Conservation (phyloP, 1,140 invertebrate genomes). For the Diachasma alloeum region DNA sequence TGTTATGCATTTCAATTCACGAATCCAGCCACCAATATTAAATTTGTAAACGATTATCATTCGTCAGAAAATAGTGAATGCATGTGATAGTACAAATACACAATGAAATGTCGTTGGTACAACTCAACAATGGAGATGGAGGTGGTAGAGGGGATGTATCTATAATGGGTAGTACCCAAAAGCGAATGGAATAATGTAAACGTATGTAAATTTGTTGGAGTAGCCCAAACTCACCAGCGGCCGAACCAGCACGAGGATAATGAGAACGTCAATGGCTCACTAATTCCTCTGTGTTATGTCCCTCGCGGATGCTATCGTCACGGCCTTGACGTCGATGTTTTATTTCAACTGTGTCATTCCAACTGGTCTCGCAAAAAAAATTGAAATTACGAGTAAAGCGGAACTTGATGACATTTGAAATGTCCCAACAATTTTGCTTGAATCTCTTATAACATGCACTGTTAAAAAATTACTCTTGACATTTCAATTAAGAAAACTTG, state of each 20-base stretch:
- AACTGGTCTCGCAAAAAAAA: too few species aligned
- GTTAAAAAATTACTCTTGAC: too few species aligned
- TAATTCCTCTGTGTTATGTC: not conserved
- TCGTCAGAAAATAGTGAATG: not conserved
- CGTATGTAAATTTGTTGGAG: conserved; percentile 5
- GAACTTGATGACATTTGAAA: too few species aligned
- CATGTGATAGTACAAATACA: not conserved
- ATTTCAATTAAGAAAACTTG: too few species aligned
- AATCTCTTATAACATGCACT: too few species aligned
- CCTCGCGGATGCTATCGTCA: not conserved
- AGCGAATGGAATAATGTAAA: conserved; percentile 1
- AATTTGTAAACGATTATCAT: not conserved
- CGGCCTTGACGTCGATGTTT: not conserved
- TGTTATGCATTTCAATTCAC: not conserved
- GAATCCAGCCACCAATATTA: not conserved
- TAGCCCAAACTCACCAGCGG: not conserved
- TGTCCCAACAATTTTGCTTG: too few species aligned
- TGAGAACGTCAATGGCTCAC: conserved; percentile 1
- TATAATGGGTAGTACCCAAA: not conserved
- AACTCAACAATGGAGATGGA: not conserved
- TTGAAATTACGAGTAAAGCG: too few species aligned
- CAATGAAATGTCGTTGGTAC: not conserved
- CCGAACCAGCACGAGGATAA: not conserved
- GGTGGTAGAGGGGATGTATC: not conserved
- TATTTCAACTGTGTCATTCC: not conserved